These are phyloP conservation scores for Cettia cetti DNA, from an alignment of 2,113 vertebrate genomes.

Conservation along the genomic window DNA sequence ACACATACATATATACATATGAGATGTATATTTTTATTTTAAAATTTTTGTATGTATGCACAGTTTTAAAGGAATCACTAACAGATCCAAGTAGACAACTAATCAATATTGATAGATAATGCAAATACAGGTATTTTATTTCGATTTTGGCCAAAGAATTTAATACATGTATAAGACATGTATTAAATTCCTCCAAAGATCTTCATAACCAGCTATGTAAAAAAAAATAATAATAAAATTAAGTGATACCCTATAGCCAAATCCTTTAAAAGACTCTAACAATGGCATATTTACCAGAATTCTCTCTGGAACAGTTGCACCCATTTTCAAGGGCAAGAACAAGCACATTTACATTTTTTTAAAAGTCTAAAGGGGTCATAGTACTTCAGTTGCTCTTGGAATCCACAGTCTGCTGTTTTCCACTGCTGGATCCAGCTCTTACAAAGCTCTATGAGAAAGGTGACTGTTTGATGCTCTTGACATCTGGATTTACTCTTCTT, in stretches of 20 bases:
- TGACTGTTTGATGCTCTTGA: background rate
- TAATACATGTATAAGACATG: background rate
- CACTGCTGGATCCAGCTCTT: background rate
- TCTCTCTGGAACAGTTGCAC: background rate
- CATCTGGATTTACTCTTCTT: background rate
- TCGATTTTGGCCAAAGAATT: background rate
- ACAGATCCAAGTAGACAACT: background rate
- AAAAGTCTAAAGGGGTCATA: background rate
- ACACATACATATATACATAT: too few species aligned
- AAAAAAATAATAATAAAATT: background rate
- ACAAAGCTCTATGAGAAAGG: background rate
- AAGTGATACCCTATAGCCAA: background rate
- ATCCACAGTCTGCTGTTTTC: background rate
- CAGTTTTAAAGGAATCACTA: background rate
- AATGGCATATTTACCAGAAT: background rate
- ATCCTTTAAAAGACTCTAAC: background rate
- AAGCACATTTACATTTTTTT: background rate
- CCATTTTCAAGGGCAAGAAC: background rate
- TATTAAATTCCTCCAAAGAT: background rate
- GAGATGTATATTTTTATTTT: background rate
- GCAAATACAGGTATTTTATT: background rate
- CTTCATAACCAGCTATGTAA: background rate
- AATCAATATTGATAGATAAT: background rate
- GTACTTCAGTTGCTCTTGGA: background rate
- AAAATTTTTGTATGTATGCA: rapidly evolving